These are phyloP conservation scores for Rhopilema esculentum DNA, from an alignment of 30 jellyfish, hydroid and myxozoan species.

Conservation along the genomic window DNA sequence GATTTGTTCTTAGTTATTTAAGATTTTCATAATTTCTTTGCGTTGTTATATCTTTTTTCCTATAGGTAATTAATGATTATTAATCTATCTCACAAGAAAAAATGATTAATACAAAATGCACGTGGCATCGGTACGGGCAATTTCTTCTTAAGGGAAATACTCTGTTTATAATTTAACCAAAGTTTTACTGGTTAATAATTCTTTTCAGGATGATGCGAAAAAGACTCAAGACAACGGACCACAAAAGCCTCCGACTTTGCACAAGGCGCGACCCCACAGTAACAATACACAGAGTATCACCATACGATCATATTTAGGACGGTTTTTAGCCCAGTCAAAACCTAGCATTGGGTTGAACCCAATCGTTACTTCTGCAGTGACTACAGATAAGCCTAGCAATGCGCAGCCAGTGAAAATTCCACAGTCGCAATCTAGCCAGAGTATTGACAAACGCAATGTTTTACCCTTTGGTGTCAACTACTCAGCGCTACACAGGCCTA, in stretches of 20 bases:
- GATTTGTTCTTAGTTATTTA: too few relatives aligned
- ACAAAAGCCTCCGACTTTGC: neutral
- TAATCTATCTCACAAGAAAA: too few relatives aligned
- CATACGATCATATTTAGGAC: constrained; percentile 63
- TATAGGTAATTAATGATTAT: too few relatives aligned
- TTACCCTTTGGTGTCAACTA: constrained; percentile 46
- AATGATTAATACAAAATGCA: too few relatives aligned
- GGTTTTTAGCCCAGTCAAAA: constrained; percentile 43
- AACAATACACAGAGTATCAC: constrained; percentile 39
- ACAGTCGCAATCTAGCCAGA: constrained; percentile 8
- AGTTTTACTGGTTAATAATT: too few relatives aligned
- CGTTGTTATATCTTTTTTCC: too few relatives aligned
- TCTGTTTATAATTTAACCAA: too few relatives aligned
- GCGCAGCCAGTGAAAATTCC: neutral
- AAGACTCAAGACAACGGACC: constrained; percentile 19
- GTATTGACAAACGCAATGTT: constrained; percentile 12
- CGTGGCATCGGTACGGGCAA: too few relatives aligned
- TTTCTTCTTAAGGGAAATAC: too few relatives aligned
- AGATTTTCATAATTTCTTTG: too few relatives aligned
- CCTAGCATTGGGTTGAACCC: constrained; percentile 62
- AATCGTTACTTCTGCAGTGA: constrained; percentile 54
- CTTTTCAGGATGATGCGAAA: constrained; percentile 25
- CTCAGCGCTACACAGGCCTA: constrained; percentile 62
- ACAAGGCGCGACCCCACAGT: constrained; percentile 49
- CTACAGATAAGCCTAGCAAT: constrained; percentile 26